Evolutionary conservation across 1,140 invertebrate genomes (phyloP).

Genomic region (Lepidostoma basale): DNA sequence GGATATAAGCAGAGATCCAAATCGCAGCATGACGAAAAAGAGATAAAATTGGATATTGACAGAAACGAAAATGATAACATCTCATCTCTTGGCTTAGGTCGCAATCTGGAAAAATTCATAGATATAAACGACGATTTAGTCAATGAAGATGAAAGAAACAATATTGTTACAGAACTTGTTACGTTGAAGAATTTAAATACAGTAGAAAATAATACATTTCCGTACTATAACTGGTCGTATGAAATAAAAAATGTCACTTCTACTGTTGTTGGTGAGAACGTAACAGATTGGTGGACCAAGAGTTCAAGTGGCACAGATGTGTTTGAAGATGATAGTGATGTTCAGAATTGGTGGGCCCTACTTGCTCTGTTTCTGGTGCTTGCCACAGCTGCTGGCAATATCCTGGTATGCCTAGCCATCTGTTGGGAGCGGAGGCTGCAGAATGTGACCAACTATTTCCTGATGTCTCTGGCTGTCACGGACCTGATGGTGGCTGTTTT

Average conservation of each 20-base stretch:
- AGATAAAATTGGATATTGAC: neutral
- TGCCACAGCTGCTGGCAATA: slow-evolving; percentile 89
- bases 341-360: slow-evolving; percentile 77
- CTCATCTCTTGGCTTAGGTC: neutral
- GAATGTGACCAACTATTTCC: slow-evolving; percentile 96
- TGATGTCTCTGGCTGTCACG: slow-evolving; percentile 93
- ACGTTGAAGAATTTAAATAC: neutral
- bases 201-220: slow-evolving; percentile 30
- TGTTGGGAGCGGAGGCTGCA: slow-evolving; percentile 86
- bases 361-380: slow-evolving; percentile 80
- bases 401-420: slow-evolving; percentile 92
- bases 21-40: slow-evolving; percentile 9
- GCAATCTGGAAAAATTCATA: neutral
- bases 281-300: slow-evolving; percentile 5
- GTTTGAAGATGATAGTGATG: slow-evolving; percentile 45
- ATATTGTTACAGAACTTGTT: neutral
- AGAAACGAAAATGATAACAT: neutral
- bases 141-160: neutral
- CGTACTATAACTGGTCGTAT: slow-evolving; percentile 35
- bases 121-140: slow-evolving; percentile 3
- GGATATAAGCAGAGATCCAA: slow-evolving; percentile 3
- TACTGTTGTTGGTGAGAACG: slow-evolving; percentile 6
- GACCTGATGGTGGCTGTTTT: slow-evolving; percentile 91
- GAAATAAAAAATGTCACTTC: slow-evolving; percentile 28
- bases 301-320: neutral